Evolutionary conservation across 1,140 invertebrate genomes (phyloP).

Genomic region (Copidosoma floridanum): DNA sequence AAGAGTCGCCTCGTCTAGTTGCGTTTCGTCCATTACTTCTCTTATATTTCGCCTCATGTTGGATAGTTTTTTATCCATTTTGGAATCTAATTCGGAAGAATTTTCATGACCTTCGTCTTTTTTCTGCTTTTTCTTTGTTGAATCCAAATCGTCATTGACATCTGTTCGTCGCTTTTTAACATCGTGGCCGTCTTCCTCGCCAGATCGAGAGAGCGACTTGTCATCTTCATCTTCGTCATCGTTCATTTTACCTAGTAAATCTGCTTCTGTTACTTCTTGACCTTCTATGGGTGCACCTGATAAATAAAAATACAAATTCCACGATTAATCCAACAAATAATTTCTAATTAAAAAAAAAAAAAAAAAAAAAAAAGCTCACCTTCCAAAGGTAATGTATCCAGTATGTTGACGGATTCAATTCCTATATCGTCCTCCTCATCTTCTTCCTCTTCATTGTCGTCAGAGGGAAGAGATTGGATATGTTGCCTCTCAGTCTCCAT

Average conservation of each 20-base stretch:
- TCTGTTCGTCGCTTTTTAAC: slow-evolving; percentile 39
- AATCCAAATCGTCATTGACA: slow-evolving; percentile 44
- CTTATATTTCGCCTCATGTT: slow-evolving; percentile 81
- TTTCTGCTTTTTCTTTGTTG: slow-evolving; percentile 45
- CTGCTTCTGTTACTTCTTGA: slow-evolving; percentile 52
- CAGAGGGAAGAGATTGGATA: slow-evolving; percentile 32
- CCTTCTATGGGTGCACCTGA: slow-evolving; percentile 52
- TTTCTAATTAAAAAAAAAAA: neutral
- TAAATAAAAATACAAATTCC: neutral
- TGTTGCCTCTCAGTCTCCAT: slow-evolving; percentile 44
- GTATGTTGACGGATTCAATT: slow-evolving; percentile 48
- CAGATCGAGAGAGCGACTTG: slow-evolving; percentile 40
- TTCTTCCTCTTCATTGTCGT: slow-evolving; percentile 45
- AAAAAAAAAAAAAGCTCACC: slow-evolving; percentile 32
- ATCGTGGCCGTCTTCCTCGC: slow-evolving; percentile 42
- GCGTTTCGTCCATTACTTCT: slow-evolving; percentile 89
- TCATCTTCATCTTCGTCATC: slow-evolving; percentile 48
- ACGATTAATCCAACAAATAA: too few species aligned
- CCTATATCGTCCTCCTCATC: slow-evolving; percentile 42
- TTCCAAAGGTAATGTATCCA: slow-evolving; percentile 54
- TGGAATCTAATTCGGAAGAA: slow-evolving; percentile 47
- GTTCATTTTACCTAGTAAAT: slow-evolving; percentile 50
- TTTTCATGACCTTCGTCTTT: slow-evolving; percentile 45
- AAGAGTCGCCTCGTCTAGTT: slow-evolving; percentile 88
- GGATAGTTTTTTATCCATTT: slow-evolving; percentile 62